Base-by-base conservation (phyloP, 2,888 invertebrate genomes). In the Dicycla oo region DNA sequence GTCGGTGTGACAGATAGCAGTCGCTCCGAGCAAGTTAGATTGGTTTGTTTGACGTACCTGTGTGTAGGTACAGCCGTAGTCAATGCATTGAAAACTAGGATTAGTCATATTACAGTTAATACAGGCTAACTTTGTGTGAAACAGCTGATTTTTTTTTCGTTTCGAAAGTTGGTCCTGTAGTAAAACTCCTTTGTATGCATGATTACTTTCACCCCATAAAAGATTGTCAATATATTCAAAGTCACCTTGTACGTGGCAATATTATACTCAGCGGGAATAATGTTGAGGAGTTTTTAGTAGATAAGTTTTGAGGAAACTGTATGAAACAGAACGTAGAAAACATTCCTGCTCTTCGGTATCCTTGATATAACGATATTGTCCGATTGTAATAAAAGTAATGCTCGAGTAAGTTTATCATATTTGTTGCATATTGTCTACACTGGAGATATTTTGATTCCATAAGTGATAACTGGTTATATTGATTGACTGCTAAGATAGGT, bases 21-120 rank as follows among this genome's bases (percentile, higher is more conserved):
- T 77, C 68, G 73, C 68, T 76, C 26, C 68, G 85, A 81, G 83
- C 80, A 89, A 89, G 86, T 89, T 90, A 88, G 84, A 88, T 88
- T 88, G 84, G 86, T 85, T 86, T 80, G 85, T 86, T 82, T 80
- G 84, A 73, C 69, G 51, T 66, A 64, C 73, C 54, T 26, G 56
- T 15, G 8, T 53, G 30, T 26, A 18, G 53, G 18, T 20, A 34
- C 15, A 23, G 2, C 64, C 45, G 47, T 53, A 43, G 49, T 40
- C 66, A 68, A 73, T 78, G 73, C 70, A 73, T 58, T 69, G 51
- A 38, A 63, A 76, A 82, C 64, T 79, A 69, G 82, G 68, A 76
- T 83, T 38, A 74, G 69, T 80, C 71, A 6, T n/a, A n/a, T 47
- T 61, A 30, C 3, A 15, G 26, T n/a, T 10, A 18, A n/a, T 38